phyloP scores from a whole-genome alignment of 2,888 invertebrate species.

The Calameuta filiformis region DNA sequence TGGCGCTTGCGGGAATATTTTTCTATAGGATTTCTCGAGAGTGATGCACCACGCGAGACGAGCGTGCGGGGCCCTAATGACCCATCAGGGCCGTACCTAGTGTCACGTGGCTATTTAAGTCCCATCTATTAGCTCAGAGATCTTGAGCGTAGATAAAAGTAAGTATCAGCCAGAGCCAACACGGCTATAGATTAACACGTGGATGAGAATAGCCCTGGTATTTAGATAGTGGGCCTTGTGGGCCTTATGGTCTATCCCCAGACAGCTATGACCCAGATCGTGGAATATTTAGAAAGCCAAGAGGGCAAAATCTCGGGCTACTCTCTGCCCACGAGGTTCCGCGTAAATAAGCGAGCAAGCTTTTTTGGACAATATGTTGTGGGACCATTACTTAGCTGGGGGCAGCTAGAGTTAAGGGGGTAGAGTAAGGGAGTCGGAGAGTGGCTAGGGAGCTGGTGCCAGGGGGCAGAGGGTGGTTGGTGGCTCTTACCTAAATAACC shows the following conservation, averaged over 20 bases:
- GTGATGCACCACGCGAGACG: background rate
- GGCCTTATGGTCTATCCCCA: background rate
- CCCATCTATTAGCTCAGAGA: background rate
- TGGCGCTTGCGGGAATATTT: background rate
- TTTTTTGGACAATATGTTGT: conserved; percentile 62
- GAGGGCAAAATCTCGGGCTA: background rate
- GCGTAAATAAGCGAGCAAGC: conserved; percentile 45
- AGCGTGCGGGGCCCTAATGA: background rate
- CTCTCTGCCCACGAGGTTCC: background rate
- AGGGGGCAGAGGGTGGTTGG: conserved; percentile 21
- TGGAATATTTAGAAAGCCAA: background rate
- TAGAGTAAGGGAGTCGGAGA: conserved; percentile 31
- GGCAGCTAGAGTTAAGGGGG: conserved; percentile 29
- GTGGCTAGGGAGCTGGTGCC: conserved; percentile 15
- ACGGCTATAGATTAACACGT: background rate
- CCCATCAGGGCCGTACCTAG: background rate
- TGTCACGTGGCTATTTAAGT: background rate
- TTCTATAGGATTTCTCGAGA: background rate
- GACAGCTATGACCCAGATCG: background rate
- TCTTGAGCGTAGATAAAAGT: background rate
- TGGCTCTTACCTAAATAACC: conserved; percentile 67
- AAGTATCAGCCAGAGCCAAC: background rate
- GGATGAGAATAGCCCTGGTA: background rate
- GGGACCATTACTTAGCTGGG: conserved; percentile 59
- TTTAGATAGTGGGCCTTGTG: background rate